phyloP scores from a whole-genome alignment of 2,797 vertebrate species.

The Eulemur albifrons region DNA sequence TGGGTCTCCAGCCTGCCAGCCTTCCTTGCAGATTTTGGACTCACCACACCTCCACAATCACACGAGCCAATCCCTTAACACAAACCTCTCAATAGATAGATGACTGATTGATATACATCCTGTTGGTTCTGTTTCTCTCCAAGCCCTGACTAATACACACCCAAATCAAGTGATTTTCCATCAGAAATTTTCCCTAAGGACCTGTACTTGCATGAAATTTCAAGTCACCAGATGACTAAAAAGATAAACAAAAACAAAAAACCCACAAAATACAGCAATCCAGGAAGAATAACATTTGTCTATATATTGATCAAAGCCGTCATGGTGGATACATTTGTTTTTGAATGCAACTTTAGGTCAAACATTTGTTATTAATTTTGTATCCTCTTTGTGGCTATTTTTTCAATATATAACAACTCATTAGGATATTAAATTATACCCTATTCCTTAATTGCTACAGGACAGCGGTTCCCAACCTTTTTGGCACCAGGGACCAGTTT shows the following conservation, averaged over 20 bases:
- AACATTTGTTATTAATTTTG: not conserved
- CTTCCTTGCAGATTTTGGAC: not conserved
- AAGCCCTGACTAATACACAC: not conserved
- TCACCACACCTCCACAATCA: not conserved
- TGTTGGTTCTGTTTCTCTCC: not conserved
- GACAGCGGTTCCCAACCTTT: no score
- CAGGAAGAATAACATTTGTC: conserved; percentile 14
- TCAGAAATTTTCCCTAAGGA: not conserved
- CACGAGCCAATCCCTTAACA: not conserved
- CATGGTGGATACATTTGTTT: not conserved
- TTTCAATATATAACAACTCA: not conserved
- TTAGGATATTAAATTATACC: not conserved
- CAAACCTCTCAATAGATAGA: not conserved
- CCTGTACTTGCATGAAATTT: not conserved
- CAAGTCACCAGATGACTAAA: conserved; percentile 6
- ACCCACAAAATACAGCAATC: not conserved
- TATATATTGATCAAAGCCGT: not conserved
- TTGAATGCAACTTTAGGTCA: not conserved
- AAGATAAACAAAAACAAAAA: not conserved
- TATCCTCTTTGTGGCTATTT: not conserved
- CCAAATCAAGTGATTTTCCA: not conserved
- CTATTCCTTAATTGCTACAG: not conserved
- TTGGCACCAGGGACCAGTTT: no score
- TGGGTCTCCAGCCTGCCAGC: not conserved
- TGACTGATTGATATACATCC: not conserved